Percentiles rank a stretch among this genome's conserved stretches.
These are phyloP conservation scores for Diglossa brunneiventris DNA, from an alignment of 2,113 vertebrate species.

Conservation along the genomic window DNA sequence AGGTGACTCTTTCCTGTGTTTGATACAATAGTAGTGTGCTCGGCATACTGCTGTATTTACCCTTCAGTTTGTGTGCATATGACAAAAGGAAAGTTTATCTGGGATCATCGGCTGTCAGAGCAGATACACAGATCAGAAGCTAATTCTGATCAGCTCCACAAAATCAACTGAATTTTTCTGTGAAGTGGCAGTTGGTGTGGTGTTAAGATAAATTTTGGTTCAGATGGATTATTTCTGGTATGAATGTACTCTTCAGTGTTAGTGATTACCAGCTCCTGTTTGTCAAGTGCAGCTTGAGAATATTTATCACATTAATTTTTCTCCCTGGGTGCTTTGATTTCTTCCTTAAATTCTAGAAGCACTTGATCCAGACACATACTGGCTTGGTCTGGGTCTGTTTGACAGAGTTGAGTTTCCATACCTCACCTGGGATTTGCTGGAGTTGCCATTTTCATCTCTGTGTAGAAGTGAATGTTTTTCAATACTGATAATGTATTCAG, in stretches of 20 bases:
- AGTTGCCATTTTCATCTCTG: background rate
- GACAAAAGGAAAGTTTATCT: background rate
- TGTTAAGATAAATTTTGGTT: background rate
- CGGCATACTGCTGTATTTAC: background rate
- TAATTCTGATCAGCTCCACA: background rate
- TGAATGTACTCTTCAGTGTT: background rate
- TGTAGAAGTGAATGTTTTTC: background rate
- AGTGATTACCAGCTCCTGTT: background rate
- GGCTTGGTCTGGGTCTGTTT: background rate
- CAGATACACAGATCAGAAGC: background rate
- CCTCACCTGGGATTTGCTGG: background rate
- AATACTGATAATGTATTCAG: background rate
- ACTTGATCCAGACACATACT: background rate
- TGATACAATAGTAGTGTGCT: too few species aligned
- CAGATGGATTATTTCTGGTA: background rate
- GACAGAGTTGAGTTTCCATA: background rate
- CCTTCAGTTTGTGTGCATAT: background rate
- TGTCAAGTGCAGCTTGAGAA: background rate
- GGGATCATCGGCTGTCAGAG: background rate
- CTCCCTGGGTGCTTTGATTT: background rate
- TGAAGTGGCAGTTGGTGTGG: background rate
- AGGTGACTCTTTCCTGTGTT: background rate
- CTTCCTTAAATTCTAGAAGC: background rate
- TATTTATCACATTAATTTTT: background rate
- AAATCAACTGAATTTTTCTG: background rate